Evolutionary conservation across 2,888 invertebrate genomes (phyloP).

Genomic region (Pristionchus mayeri): DNA sequence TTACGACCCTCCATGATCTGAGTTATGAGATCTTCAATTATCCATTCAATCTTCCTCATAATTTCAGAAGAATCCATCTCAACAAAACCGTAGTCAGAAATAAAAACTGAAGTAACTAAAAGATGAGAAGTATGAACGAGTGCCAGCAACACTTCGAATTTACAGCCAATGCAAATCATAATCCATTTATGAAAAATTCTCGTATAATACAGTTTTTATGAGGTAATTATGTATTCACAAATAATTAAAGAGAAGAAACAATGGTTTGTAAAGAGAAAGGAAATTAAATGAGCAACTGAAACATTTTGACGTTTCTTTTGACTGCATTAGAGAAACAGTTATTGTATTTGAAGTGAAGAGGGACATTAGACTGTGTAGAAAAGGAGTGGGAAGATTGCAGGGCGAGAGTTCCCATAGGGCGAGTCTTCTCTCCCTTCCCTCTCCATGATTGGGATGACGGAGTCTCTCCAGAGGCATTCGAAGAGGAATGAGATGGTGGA

Average conservation of each 20-base stretch:
- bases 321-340: slow-evolving; percentile 50
- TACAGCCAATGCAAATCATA: too few species aligned
- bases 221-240: too few species aligned
- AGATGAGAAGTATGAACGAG: background rate
- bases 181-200: too few species aligned
- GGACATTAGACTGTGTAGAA: background rate
- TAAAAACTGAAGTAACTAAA: too few species aligned
- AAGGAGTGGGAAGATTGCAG: background rate
- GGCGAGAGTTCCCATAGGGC: background rate
- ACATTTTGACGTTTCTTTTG: slow-evolving; percentile 45
- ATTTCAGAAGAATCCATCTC: background rate
- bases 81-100: background rate
- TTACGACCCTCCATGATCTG: background rate
- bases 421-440: background rate
- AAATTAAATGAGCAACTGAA: slow-evolving; percentile 38
- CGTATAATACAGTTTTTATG: too few species aligned
- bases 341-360: slow-evolving; percentile 45
- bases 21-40: background rate
- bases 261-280: background rate
- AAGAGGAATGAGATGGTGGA: background rate
- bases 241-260: too few species aligned
- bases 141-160: background rate
- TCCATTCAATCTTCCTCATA: slow-evolving; percentile 13
- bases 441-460: background rate
- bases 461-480: background rate